Percentiles rank a stretch among this genome's conserved stretches.
phyloP scores from a whole-genome alignment of 2,113 vertebrate genomes.

The Hippoglossus stenolepis region DNA sequence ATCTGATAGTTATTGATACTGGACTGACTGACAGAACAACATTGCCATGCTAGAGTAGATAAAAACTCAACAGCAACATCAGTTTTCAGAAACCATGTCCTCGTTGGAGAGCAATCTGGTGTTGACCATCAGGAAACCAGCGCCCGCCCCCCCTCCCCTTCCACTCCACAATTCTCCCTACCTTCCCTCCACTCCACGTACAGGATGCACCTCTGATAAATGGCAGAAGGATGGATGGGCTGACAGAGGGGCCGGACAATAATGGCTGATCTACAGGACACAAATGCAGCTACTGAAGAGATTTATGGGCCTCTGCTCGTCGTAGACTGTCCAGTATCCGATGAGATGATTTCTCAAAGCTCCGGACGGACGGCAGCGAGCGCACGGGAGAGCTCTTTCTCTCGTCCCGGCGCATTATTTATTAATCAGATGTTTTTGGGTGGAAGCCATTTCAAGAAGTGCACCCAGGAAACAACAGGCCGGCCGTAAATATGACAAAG shows the following conservation, averaged over 20 bases:
- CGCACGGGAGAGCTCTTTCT: conserved; percentile 64
- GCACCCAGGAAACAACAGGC: conserved; percentile 46
- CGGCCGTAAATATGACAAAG: conserved; percentile 52
- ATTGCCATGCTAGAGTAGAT: not conserved
- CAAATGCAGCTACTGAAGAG: conserved; percentile 93
- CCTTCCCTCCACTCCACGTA: conserved; percentile 72
- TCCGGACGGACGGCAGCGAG: conserved; percentile 32
- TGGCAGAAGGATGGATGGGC: conserved; percentile 96
- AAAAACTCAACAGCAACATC: not conserved
- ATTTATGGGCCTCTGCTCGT: conserved; percentile 90
- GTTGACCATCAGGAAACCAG: conserved; percentile 44
- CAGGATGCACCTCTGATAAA: conserved; percentile 92
- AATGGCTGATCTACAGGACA: conserved; percentile 99
- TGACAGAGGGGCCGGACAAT: conserved; percentile 97
- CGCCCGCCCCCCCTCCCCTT: not conserved
- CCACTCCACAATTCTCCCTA: conserved; percentile 23
- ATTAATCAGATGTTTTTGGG: conserved; percentile 95
- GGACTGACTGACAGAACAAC: not conserved
- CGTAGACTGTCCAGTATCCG: conserved; percentile 91
- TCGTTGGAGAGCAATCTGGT: conserved; percentile 6
- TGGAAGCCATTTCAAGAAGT: conserved; percentile 89
- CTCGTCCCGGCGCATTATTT: conserved; percentile 88
- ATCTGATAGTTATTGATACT: no score
- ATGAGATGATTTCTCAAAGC: conserved; percentile 93
- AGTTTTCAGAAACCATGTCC: not conserved